Conservation (phyloP, 2,797 vertebrate species). For the Spheniscus humboldti region DNA sequence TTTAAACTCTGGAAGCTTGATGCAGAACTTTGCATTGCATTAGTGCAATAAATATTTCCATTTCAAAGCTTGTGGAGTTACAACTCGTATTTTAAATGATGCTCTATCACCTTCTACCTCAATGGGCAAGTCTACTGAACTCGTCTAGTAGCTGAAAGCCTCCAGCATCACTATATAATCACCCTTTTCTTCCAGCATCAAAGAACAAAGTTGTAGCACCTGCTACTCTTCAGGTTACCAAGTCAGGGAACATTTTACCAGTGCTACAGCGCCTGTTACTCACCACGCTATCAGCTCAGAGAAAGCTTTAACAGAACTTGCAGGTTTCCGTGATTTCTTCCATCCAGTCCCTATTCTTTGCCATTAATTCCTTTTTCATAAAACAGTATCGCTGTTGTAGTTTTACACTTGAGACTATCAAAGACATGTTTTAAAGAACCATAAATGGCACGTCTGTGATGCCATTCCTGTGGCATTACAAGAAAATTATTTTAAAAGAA, state of each 20-base stretch:
- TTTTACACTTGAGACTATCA: not conserved
- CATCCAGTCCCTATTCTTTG: slow-evolving; percentile 12
- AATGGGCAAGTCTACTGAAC: not conserved
- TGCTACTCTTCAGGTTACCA: slow-evolving; percentile 24
- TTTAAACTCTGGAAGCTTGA: not conserved
- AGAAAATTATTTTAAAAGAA: not conserved
- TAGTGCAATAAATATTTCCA: not conserved
- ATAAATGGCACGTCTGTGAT: accelerated
- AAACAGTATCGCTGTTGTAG: not conserved
- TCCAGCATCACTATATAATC: not conserved
- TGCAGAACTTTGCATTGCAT: not conserved
- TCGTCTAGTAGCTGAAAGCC: not conserved
- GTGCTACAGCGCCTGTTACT: slow-evolving; percentile 33
- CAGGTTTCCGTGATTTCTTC: slow-evolving; percentile 48
- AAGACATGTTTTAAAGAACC: not conserved
- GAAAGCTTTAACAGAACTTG: slow-evolving; percentile 55
- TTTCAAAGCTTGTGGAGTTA: not conserved
- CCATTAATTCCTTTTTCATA: slow-evolving; percentile 52
- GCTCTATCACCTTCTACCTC: not conserved
- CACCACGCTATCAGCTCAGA: not conserved
- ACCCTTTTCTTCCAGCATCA: not conserved
- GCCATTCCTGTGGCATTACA: not conserved
- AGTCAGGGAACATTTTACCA: not conserved
- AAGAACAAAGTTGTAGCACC: slow-evolving; percentile 49
- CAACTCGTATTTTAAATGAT: not conserved